Evolutionary conservation across 2,888 invertebrate genomes (phyloP).

Genomic region (Trilocha varians): DNA sequence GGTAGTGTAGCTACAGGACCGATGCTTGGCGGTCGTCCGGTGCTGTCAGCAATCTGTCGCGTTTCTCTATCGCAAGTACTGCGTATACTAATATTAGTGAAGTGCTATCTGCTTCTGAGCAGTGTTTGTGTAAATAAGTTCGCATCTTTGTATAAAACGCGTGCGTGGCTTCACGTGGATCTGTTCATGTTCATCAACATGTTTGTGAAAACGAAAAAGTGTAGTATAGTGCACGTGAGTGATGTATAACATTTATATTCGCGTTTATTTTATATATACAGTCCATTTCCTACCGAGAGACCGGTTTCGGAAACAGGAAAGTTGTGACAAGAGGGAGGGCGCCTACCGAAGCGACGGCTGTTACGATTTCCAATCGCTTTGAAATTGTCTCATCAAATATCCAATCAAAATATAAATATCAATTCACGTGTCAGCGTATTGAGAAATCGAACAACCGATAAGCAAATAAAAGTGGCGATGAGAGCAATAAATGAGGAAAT

Average conservation of each 20-base stretch:
- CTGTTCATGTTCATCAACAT: constrained; percentile 17
- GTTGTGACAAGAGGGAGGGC: constrained; percentile 49
- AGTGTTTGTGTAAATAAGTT: constrained; percentile 56
- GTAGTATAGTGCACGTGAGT: constrained; percentile 69
- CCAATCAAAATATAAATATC: constrained; percentile 8
- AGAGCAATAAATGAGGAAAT: constrained; percentile 19
- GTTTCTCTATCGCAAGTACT: constrained; percentile 38
- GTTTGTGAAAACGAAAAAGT: constrained; percentile 35
- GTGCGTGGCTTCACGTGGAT: constrained; percentile 52
- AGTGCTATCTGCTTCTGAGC: constrained; percentile 64
- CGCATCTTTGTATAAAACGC: constrained; percentile 46
- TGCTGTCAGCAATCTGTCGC: constrained; percentile 14
- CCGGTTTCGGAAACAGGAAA: constrained; percentile 71
- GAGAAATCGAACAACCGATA: constrained; percentile 18
- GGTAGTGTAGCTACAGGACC: neutral
- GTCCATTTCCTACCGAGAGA: constrained; percentile 61
- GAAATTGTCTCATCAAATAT: constrained; percentile 4
- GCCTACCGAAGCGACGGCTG: constrained; percentile 41
- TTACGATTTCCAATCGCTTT: constrained; percentile 17
- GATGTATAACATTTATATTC: constrained; percentile 71
- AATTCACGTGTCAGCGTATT: constrained; percentile 9
- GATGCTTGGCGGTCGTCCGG: constrained; percentile 12
- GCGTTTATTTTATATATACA: constrained; percentile 57
- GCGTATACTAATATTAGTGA: constrained; percentile 54
- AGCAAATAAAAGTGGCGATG: constrained; percentile 20